Percentiles rank a stretch among this genome's conserved stretches.
phyloP scores from a whole-genome alignment of 2,888 invertebrate genomes.

The Caenorhabditis sp. region DNA sequence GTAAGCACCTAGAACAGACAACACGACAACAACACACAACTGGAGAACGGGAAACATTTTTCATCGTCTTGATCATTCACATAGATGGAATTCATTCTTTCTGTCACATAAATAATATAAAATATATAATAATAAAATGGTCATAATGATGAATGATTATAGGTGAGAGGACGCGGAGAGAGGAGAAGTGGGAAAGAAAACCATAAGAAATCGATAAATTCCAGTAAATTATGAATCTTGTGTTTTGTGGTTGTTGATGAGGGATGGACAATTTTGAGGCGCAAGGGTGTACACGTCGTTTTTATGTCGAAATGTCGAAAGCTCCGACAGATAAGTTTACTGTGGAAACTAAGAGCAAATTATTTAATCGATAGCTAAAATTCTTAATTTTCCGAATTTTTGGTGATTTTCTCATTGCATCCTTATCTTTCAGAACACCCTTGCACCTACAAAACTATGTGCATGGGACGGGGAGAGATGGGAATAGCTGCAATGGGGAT shows the following conservation, averaged over 20 bases:
- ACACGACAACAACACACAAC: slow-evolving; percentile 41
- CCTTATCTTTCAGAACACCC: neutral
- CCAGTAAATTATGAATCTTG: slow-evolving; percentile 63
- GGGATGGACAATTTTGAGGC: neutral
- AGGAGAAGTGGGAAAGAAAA: slow-evolving; percentile 21
- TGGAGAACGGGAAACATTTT: slow-evolving; percentile 5
- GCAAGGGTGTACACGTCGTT: neutral
- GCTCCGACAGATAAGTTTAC: too few species aligned
- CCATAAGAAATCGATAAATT: slow-evolving; percentile 63
- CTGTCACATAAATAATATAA: slow-evolving; percentile 64
- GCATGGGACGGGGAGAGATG: neutral
- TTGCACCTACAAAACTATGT: neutral
- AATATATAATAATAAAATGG: slow-evolving; percentile 58
- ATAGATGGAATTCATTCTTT: slow-evolving; percentile 62
- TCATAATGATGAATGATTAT: slow-evolving; percentile 57
- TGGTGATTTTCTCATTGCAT: neutral
- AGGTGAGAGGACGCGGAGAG: slow-evolving; percentile 22
- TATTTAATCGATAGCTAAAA: too few species aligned
- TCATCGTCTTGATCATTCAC: slow-evolving; percentile 19
- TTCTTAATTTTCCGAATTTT: too few species aligned
- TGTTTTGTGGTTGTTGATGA: slow-evolving; percentile 18
- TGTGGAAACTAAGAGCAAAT: too few species aligned
- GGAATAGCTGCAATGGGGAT: slow-evolving; percentile 23
- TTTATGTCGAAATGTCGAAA: neutral
- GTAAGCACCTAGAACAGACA: slow-evolving; percentile 37